Evolutionary conservation across 2,888 invertebrate species (phyloP), one percentile per base, ranked within the genome.

Genomic region (Stegophylla sp.): DNA sequence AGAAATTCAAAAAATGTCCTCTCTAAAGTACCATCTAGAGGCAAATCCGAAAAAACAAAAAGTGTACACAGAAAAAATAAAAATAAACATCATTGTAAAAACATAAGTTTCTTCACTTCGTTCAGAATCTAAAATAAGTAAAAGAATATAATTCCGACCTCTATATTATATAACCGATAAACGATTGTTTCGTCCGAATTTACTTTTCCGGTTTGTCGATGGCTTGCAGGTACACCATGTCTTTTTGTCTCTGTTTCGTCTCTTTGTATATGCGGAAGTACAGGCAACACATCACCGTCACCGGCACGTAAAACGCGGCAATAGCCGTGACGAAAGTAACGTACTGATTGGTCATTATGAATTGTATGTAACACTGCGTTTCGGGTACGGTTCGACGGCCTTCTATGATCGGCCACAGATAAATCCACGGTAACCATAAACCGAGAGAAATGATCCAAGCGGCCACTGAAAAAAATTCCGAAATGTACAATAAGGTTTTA

Each of bases 391-490:
- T 96, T 83, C 97, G 90, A 86, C 94, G 91, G 73, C 96, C 98
- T 88, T 98, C 98, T 84, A 99, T 96, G 86, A 97, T 95, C 73
- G 98, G 98, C 98, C 98, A 98, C 84, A 95, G 93, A 88, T 97
- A 96, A 86, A 99, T 98, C 97, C 97, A 98, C 3, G 98, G 98
- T 20, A 97, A 97, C 98, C 98, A 99, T 82, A 98, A 88, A 82
- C 97, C 88, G 83, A 96, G 87, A 83, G 97, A 97, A 84, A 98
- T 93, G 74, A 96, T 93, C 97, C 98, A 99, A 73, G 98, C 98
- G 85, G 92, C 91, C 23, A 88, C 88, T 88, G 84, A 61, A 85
- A 74, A 56, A 59, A 15, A n/a, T n/a, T n/a, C n/a, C n/a, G n/a
- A n/a, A n/a, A n/a, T n/a, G n/a, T n/a, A n/a, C n/a, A n/a, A n/a